phyloP scores from a whole-genome alignment of 2,113 vertebrate genomes.

The Esox niger region DNA sequence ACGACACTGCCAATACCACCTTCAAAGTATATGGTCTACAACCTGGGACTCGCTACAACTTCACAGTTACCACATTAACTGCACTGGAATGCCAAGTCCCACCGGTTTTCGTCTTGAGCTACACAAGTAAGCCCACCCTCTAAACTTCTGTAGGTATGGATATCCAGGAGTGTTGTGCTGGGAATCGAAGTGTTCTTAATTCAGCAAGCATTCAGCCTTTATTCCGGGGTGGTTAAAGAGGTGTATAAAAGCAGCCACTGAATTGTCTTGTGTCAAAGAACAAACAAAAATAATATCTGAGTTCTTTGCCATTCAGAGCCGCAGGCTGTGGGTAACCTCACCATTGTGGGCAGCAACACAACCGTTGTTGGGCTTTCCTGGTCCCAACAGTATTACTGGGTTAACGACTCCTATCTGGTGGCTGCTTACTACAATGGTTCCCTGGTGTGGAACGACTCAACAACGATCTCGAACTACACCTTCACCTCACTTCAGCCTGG shows the following conservation, averaged over 20 bases:
- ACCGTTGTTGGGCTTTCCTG: constrained; percentile 41
- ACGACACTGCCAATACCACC: background rate
- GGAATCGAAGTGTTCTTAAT: background rate
- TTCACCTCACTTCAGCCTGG: constrained; percentile 33
- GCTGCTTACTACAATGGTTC: rapidly evolving
- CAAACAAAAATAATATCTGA: background rate
- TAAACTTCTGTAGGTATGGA: no score
- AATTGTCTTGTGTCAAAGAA: no score
- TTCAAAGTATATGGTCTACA: background rate
- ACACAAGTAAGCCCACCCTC: constrained; percentile 52
- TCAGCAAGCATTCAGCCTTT: no score
- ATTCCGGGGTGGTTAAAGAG: no score
- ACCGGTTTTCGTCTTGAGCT: background rate
- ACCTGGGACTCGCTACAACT: constrained; percentile 44
- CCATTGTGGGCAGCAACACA: background rate
- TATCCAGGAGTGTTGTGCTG: background rate
- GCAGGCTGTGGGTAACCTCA: constrained; percentile 37
- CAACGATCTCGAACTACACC: background rate
- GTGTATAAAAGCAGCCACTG: no score
- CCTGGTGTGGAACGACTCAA: background rate
- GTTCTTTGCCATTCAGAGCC: constrained; percentile 43
- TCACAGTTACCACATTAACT: constrained; percentile 33
- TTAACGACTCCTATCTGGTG: constrained; percentile 52
- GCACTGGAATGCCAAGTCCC: constrained; percentile 13
- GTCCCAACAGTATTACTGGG: constrained; percentile 29